Evolutionary conservation across 2,888 invertebrate genomes (phyloP), one percentile per base, ranked within the genome.

Genomic region (Seira sanloemensis): DNA sequence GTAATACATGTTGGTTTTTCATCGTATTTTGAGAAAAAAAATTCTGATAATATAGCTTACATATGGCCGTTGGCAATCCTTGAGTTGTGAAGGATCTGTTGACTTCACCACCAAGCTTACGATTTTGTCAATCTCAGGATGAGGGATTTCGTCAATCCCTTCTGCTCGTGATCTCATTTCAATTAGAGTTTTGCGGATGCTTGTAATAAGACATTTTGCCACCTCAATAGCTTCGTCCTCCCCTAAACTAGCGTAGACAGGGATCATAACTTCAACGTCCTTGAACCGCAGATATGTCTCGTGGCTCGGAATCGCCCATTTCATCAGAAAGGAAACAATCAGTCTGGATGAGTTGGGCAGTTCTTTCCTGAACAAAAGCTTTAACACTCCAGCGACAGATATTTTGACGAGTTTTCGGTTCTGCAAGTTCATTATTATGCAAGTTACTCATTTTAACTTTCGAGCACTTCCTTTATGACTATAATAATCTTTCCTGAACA

Each of bases 231-330:
- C 73, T 68, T 83, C 77, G 0, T 19, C 37, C 26, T 77, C 83
- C 4, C 77, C 73, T 2, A 73, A 21, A 19, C 1, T 77, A 1
- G 83, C 83, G 18, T 83, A 83, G 0, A 83, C 54, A n/a, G 77
- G 83, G 7, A 83, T 73, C 58, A 83, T 68, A 0, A 65, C 23
- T 1, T 26, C 73, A 12, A 83, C 77, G 18, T 83, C 77, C 16
- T 83, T 83, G 16, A 83, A 83, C 1, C 83, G 65, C 0, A 62
- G 5, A 16, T 73, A 67, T 0, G 37, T 16, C 18, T 82, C 83
- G n/a, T 83, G 62, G 1, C 58, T 27, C 5, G 83, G 83, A 26
- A 83, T 68, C 4, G 73, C 83, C 83, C 83, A 83, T n/a, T 73
- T 83, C 18, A 37, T 68, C 0, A 83, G 24, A 7, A 83, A 83